A percentile compares a stretch with the other conserved stretches of the same genome.
Conservation (phyloP, 2,797 vertebrate species). For the Onychomys arenicola region DNA sequence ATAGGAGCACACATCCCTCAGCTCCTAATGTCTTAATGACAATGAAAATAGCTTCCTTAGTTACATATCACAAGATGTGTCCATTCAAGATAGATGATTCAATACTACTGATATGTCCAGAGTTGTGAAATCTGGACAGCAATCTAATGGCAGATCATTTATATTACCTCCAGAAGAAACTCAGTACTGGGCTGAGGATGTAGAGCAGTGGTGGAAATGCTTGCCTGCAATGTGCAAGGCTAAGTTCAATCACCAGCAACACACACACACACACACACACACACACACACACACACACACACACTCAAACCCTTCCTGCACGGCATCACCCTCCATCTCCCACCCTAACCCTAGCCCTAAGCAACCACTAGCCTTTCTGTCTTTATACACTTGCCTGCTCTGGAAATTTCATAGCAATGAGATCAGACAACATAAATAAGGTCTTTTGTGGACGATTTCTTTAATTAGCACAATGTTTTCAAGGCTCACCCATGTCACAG, state of each 20-base stretch:
- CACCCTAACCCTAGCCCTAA: neutral
- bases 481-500: neutral
- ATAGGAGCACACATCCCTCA: neutral
- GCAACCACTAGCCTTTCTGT: neutral
- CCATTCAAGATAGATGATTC: neutral
- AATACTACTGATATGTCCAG: neutral
- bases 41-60: neutral
- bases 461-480: conserved; percentile 2
- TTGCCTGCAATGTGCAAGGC: neutral
- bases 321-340: neutral
- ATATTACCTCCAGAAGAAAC: neutral
- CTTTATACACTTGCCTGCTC: neutral
- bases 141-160: neutral
- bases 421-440: neutral
- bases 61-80: neutral
- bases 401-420: neutral
- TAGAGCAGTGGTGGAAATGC: neutral
- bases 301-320: neutral
- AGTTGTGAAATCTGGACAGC: neutral
- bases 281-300: neutral
- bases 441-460: neutral
- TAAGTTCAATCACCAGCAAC: neutral
- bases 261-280: neutral
- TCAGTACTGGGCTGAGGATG: neutral
- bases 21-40: neutral